Evolutionary conservation across 2,797 vertebrate species (phyloP), one percentile per base, ranked within the genome.

Genomic region (Todus mexicanus): DNA sequence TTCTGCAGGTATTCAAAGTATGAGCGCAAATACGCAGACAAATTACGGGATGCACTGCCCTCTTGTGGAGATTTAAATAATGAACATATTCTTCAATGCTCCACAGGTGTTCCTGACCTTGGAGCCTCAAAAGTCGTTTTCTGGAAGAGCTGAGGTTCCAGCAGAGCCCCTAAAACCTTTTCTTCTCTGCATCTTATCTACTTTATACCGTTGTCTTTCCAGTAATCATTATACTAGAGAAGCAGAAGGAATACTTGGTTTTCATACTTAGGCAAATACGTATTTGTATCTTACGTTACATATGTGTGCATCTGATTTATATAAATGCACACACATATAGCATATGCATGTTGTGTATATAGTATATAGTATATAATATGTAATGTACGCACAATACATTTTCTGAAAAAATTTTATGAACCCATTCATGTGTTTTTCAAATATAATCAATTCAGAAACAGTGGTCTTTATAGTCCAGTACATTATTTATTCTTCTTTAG

Each of bases 1-100:
- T 40, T 22, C 23, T 8, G 53, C 4, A 70, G 25, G 8, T 11
- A 14, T 10, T 11, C 23, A 11, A 20, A 53, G 6, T 4, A 6
- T 3, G 15, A 0, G 3, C 17, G 4, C 15, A 31, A 57, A 48
- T 2, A 13, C 0, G 0, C 1, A 61, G 31, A 40, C 38, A 87
- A 90, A 50, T 15, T 14, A 45, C 2, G 22, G 84, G 17, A 72
- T 6, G 14, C 33, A 72, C 65, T 93, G 93, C 90, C 92, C 93
- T 96, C 96, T 64, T 8, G 65, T 89, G 95, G 94, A 68, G 5
- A 87, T 27, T 68, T 47, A 61, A 26, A 42, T 38, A 61, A 50
- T 6, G 29, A 71, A 40, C 16, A 11, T 3, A 15, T 5, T 53
- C 38, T 40, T 40, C 31, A 10, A 15, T 31, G 20, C 29, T 31